phyloP scores from a whole-genome alignment of 2,113 vertebrate genomes.

The Melanerpes formicivorus region DNA sequence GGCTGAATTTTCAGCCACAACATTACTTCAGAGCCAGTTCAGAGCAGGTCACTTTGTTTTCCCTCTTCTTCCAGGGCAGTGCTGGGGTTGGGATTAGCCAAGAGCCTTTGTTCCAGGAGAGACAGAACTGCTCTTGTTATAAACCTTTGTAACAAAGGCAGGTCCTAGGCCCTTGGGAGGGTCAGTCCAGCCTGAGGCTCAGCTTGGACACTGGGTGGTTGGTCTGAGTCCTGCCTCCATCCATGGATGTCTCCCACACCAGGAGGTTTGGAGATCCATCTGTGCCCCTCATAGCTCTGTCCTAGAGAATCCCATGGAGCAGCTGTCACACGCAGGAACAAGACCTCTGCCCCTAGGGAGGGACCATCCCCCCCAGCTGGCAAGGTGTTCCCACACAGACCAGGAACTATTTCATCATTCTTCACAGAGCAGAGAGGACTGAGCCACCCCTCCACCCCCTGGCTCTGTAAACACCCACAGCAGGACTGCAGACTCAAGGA shows the following conservation, averaged over 20 bases:
- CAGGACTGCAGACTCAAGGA: background rate
- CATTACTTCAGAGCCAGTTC: background rate
- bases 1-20: background rate
- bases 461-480: too few relatives aligned
- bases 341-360: background rate
- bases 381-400: background rate
- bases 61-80: background rate
- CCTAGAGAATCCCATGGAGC: background rate
- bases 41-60: background rate
- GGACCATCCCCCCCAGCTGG: background rate
- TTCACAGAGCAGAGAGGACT: too few relatives aligned
- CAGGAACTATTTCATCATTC: too few relatives aligned
- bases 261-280: background rate
- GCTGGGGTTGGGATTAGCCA: background rate
- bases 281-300: background rate
- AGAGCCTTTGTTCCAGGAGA: background rate
- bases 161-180: background rate
- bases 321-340: background rate
- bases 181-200: background rate
- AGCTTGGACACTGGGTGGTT: background rate
- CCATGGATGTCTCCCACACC: rapidly evolving
- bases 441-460: too few relatives aligned
- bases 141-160: background rate
- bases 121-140: background rate
- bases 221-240: background rate